Percentiles rank a stretch among this genome's conserved stretches.
Evolutionary conservation across 2,113 vertebrate species (phyloP).

Genomic region (Alouatta palliata): DNA sequence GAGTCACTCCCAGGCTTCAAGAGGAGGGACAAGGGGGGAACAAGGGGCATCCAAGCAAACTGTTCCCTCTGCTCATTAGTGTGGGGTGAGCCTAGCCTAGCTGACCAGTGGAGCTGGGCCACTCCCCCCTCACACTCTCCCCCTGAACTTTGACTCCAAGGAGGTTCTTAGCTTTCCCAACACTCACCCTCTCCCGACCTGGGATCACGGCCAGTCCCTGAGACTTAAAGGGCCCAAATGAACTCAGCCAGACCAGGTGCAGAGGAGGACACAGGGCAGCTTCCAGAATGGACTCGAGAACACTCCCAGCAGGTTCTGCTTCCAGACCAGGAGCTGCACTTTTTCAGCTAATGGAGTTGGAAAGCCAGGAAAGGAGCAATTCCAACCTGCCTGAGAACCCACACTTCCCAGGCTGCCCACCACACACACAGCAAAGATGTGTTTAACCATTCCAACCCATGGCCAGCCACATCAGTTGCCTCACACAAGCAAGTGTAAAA

Average conservation of each 20-base stretch:
- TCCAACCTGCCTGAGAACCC: accelerated
- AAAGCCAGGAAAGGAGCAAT: neutral
- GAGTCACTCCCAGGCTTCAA: neutral
- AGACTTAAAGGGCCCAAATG: neutral
- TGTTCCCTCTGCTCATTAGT: neutral
- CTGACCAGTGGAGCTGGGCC: neutral
- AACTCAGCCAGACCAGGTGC: neutral
- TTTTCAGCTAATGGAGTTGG: neutral
- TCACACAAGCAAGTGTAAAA: neutral
- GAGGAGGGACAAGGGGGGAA: neutral
- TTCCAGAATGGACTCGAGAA: neutral
- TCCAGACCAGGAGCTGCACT: no score
- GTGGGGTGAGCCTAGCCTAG: neutral
- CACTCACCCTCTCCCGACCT: neutral
- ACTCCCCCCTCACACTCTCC: accelerated
- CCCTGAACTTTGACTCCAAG: neutral
- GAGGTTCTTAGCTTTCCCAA: accelerated
- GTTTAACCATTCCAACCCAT: neutral
- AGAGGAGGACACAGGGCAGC: neutral
- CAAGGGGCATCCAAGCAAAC: neutral
- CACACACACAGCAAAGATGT: accelerated
- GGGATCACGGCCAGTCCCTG: neutral
- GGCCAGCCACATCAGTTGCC: accelerated
- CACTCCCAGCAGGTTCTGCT: accelerated
- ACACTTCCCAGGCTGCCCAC: accelerated